Base-by-base conservation (phyloP, 1,140 invertebrate species). In the Mactra quadrangularis region DNA sequence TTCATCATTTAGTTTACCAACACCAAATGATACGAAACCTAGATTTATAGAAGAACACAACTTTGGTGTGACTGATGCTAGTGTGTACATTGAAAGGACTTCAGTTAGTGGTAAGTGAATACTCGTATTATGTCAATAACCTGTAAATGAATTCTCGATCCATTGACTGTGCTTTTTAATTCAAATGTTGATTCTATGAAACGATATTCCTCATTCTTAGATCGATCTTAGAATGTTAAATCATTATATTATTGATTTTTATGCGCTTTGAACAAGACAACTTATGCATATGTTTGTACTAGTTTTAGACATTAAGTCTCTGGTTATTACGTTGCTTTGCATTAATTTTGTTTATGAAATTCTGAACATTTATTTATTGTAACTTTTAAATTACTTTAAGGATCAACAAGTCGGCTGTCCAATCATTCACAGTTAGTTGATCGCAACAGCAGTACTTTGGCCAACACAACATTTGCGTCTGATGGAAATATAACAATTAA, bases 11-110 rank as follows among this genome's bases (percentile, higher is more conserved):
- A 17, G 13, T 22, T 4, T 70, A 15, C 11, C 27, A 11, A 15
- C 27, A 15, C 22, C 41, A 27, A 70, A 27, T 52, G 25, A 17
- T 0, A 50, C 38, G 3, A 50, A 33, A 29, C 66, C 66, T 17
- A 4, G 4, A 3, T 70, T 70, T 41, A 52, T 70, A 17, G 0
- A 50, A 22, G 66, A 70, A n/a, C n/a, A 50, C 47, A 41, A 17
- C n/a, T 70, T 70, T n/a, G 66, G 66, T 19, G n/a, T 70, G 0
- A 70, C 41, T 1, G 66, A 70, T 25, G 27, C 45, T n/a, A 52
- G 17, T 17, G 41, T 70, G 13, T n/a, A 70, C 41, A 50, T 70
- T 15, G 25, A 29, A 4, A 70, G 17, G 41, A 27, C 38, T 17
- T 27, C 41, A 17, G 45, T 70, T 6, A 52, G 11, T 29, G 66